Percentiles rank a stretch among this genome's conserved stretches.
Conservation (phyloP, 30 jellyfish, hydroid and myxozoan genomes). For the Turritopsis dohrnii region DNA sequence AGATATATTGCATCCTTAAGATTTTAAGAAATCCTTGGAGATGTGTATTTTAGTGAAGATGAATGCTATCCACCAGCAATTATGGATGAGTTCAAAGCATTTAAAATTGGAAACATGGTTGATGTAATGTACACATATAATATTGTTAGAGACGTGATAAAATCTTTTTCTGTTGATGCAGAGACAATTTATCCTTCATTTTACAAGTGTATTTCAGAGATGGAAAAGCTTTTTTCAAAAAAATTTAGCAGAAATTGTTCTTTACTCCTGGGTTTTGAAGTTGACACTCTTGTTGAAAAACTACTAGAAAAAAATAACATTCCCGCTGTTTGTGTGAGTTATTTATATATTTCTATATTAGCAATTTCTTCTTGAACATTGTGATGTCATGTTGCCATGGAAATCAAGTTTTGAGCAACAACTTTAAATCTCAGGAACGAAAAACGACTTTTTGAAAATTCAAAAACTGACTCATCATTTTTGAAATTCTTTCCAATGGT, state of each 20-base stretch:
- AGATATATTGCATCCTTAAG: background rate
- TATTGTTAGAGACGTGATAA: slow-evolving; percentile 30
- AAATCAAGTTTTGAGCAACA: too few relatives aligned
- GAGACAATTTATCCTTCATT: slow-evolving; percentile 35
- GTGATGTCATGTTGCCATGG: too few relatives aligned
- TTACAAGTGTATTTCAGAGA: slow-evolving; percentile 18
- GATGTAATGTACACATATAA: background rate
- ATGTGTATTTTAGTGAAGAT: slow-evolving; percentile 8
- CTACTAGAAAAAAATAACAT: too few relatives aligned
- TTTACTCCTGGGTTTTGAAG: slow-evolving; percentile 44
- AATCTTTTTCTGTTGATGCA: slow-evolving; percentile 48
- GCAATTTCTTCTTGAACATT: too few relatives aligned
- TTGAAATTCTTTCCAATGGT: too few relatives aligned
- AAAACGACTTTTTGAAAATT: too few relatives aligned
- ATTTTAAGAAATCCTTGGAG: background rate
- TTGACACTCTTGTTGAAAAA: slow-evolving; percentile 51
- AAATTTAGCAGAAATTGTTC: slow-evolving; percentile 20
- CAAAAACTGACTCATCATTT: too few relatives aligned
- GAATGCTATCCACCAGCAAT: slow-evolving; percentile 15
- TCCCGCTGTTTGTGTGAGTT: too few relatives aligned
- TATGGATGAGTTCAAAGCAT: background rate
- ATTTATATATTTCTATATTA: too few relatives aligned
- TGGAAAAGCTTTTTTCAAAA: slow-evolving; percentile 15
- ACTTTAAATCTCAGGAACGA: too few relatives aligned
- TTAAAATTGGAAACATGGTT: slow-evolving; percentile 4